A percentile compares a stretch with the other conserved stretches of the same genome.
Evolutionary conservation across 2,888 invertebrate species (phyloP).

Genomic region (Gisinianus flammeolus): DNA sequence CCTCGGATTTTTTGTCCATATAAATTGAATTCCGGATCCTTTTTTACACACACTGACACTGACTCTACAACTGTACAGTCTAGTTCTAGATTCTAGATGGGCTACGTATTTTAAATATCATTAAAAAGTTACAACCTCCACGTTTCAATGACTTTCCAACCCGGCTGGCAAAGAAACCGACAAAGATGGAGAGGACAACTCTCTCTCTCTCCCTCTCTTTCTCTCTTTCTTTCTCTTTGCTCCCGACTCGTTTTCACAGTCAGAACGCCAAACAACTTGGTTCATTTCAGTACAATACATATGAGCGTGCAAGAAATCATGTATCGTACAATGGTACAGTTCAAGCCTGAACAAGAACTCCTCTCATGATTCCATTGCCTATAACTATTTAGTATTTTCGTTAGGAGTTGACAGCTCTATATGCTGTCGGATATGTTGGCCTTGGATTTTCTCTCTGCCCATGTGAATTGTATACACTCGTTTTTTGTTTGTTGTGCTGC

Average conservation of each 20-base stretch:
- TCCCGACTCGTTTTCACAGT: too few relatives aligned
- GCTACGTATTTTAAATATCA: constrained; percentile 19
- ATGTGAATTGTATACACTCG: not conserved
- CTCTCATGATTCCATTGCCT: not conserved
- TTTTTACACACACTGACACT: not conserved
- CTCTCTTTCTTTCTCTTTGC: not conserved
- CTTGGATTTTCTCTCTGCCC: not conserved
- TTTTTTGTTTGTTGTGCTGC: not conserved
- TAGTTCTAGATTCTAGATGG: too few relatives aligned
- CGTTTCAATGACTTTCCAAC: not conserved
- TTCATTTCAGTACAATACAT: too few relatives aligned
- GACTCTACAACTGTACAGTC: too few relatives aligned
- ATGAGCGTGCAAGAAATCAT: too few relatives aligned
- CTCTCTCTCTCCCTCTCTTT: not conserved
- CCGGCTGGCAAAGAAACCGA: not conserved
- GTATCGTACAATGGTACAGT: too few relatives aligned
- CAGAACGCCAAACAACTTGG: not conserved
- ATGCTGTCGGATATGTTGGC: not conserved
- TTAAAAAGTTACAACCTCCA: constrained; percentile 30
- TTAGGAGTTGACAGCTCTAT: not conserved
- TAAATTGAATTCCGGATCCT: too few relatives aligned
- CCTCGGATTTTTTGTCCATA: too few relatives aligned
- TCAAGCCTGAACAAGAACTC: not conserved
- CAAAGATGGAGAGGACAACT: not conserved
- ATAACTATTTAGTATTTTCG: not conserved